Evolutionary conservation across 30 jellyfish, hydroid and myxozoan species (phyloP).

Genomic region (Turritopsis dohrnii): DNA sequence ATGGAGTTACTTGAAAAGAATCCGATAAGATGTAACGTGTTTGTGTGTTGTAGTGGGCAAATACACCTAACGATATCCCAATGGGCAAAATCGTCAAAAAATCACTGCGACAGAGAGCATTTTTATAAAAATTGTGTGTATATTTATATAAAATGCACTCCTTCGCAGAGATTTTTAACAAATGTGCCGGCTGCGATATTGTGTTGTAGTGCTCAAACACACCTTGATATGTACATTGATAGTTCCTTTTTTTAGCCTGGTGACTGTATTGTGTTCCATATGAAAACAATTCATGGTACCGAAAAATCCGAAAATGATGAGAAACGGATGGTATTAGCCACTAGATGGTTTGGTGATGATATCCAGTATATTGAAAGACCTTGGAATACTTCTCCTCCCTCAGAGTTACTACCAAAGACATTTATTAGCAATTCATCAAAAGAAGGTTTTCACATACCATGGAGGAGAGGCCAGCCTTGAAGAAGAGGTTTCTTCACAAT

Average conservation of each 20-base stretch:
- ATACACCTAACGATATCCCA: neutral
- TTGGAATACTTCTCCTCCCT: slow-evolving; percentile 76
- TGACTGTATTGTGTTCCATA: slow-evolving; percentile 73
- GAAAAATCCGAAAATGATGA: slow-evolving; percentile 1
- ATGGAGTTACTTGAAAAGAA: too few species aligned
- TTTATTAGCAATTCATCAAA: slow-evolving; percentile 7
- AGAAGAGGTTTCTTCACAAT: neutral
- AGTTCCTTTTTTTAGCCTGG: slow-evolving; percentile 52
- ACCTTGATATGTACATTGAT: too few species aligned
- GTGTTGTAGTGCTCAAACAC: neutral
- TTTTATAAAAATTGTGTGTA: too few species aligned
- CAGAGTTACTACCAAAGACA: slow-evolving; percentile 36
- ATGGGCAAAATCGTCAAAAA: neutral
- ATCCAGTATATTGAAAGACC: slow-evolving; percentile 50
- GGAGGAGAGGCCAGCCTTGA: slow-evolving; percentile 23
- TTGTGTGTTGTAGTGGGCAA: too few species aligned
- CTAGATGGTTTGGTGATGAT: slow-evolving; percentile 86
- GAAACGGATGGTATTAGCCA: slow-evolving; percentile 54
- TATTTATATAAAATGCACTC: too few species aligned
- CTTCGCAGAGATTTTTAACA: too few species aligned
- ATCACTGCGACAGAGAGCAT: too few species aligned
- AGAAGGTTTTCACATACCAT: slow-evolving; percentile 32
- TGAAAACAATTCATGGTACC: slow-evolving; percentile 68
- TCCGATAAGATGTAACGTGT: too few species aligned
- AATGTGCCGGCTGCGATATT: too few species aligned